Evolutionary conservation across 1,140 invertebrate species (phyloP), one percentile per base, ranked within the genome.

Genomic region (Atta cephalotes): DNA sequence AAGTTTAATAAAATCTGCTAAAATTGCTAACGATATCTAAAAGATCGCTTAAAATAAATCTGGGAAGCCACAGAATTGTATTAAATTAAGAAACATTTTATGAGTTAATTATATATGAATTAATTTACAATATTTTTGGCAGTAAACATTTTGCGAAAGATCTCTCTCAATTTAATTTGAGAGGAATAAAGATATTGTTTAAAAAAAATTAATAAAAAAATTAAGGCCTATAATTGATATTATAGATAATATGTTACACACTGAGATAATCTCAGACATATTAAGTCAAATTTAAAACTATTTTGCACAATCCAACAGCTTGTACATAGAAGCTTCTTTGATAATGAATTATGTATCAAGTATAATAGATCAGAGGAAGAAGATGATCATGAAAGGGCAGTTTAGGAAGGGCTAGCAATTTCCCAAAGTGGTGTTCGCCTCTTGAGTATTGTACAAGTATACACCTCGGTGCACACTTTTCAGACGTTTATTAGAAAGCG

Each of bases 291-390:
- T n/a, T 25, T 35, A 45, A 58, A 71, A 70, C 21, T 58, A 14
- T 7, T 82, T 60, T 18, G 10, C 25, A 71, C 18, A 82, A 60
- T 62, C 51, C 18, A 31, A 35, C 21, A 39, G 21, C 12, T 74
- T 62, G 9, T 49, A 71, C 35, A 3, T 25, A 21, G 6, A 53
- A 62, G 39, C 62, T 62, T 74, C 10, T 21, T 49, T 7, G 39
- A 31, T 21, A 82, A 82, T 82, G 80, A 82, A 82, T 82, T 62
- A 82, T 82, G 56, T 51, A 82, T 74, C 56, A 14, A 74, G 56
- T 12, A 84, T 12, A 84, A 84, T 74, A 84, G 80, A 84, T 84
- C 39, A 60, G n/a, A 74, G 25, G 25, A 60, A n/a, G 21, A 60
- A 74, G 80, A 84, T 74, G 68, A 74, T 18, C 39, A 49, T 58